Percentiles rank a stretch among this genome's conserved stretches.
Evolutionary conservation across 2,888 invertebrate genomes (phyloP).

Genomic region (Tachina fera): DNA sequence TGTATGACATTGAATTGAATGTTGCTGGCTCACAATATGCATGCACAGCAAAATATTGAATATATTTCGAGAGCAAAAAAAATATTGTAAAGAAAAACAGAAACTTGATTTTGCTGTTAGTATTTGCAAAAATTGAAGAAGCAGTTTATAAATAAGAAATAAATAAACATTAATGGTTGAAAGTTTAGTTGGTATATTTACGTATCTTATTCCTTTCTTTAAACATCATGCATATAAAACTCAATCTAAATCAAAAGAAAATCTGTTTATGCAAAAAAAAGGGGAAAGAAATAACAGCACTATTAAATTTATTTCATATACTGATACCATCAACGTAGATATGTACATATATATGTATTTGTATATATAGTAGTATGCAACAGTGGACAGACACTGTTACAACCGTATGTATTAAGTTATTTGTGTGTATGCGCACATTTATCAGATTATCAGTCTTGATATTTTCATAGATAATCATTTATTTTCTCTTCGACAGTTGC

Average conservation of each 20-base stretch:
- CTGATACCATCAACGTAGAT: neutral
- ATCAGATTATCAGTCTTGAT: conserved; percentile 1
- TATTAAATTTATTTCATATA: conserved; percentile 25
- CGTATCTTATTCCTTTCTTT: neutral
- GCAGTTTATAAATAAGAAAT: conserved; percentile 18
- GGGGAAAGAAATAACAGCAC: neutral
- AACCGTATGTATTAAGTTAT: conserved; percentile 3
- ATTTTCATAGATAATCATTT: conserved; percentile 30
- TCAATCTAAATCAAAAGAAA: conserved; percentile 35
- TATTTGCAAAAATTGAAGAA: neutral
- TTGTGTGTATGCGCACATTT: neutral
- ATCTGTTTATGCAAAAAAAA: conserved; percentile 1
- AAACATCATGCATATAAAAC: neutral
- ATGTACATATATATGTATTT: too few species aligned
- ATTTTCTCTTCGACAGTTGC: conserved; percentile 45
- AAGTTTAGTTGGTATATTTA: conserved; percentile 11
- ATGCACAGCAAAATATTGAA: conserved; percentile 34
- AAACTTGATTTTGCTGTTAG: conserved; percentile 17
- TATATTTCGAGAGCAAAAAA: neutral
- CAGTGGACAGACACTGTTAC: conserved; percentile 20
- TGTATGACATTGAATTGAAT: conserved; percentile 56
- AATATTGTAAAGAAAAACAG: neutral
- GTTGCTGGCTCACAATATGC: neutral
- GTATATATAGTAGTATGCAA: too few species aligned
- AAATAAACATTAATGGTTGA: conserved; percentile 26